Percentiles rank a stretch among this genome's conserved stretches.
phyloP scores from a whole-genome alignment of 2,797 vertebrate species.

The Myotis vivesi region DNA sequence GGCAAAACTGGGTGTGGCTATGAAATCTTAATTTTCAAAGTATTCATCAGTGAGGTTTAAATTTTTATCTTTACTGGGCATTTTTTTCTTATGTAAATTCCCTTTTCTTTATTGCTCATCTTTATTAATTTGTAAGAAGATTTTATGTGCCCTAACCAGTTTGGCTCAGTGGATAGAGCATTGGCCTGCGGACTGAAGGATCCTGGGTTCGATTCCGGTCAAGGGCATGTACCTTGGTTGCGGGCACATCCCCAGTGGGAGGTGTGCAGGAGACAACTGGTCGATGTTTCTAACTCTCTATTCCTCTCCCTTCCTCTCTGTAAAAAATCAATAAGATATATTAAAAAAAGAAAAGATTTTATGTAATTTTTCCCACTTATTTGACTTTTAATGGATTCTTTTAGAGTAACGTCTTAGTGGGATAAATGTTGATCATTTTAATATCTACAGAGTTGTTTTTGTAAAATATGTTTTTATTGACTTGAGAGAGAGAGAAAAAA shows the following conservation, averaged over 20 bases:
- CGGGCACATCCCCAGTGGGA: too few relatives aligned
- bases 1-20: background rate
- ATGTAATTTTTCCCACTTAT: background rate
- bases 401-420: background rate
- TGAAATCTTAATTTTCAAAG: background rate
- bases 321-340: too few relatives aligned
- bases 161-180: too few relatives aligned
- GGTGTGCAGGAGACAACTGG: too few relatives aligned
- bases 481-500: background rate
- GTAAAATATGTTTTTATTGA: background rate
- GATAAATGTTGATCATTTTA: background rate
- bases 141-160: background rate
- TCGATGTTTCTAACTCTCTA: too few relatives aligned
- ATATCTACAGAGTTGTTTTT: background rate
- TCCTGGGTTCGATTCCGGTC: too few relatives aligned
- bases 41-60: background rate
- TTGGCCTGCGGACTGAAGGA: too few relatives aligned
- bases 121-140: background rate
- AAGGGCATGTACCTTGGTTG: too few relatives aligned
- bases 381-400: background rate
- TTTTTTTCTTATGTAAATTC: slow-evolving; percentile 11
- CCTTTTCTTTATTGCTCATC: background rate
- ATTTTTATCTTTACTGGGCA: background rate
- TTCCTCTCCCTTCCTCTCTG: too few relatives aligned
- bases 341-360: background rate